A percentile compares a stretch with the other conserved stretches of the same genome.
These are phyloP conservation scores for Callipepla squamata DNA, from an alignment of 2,113 vertebrate species.

Conservation along the genomic window DNA sequence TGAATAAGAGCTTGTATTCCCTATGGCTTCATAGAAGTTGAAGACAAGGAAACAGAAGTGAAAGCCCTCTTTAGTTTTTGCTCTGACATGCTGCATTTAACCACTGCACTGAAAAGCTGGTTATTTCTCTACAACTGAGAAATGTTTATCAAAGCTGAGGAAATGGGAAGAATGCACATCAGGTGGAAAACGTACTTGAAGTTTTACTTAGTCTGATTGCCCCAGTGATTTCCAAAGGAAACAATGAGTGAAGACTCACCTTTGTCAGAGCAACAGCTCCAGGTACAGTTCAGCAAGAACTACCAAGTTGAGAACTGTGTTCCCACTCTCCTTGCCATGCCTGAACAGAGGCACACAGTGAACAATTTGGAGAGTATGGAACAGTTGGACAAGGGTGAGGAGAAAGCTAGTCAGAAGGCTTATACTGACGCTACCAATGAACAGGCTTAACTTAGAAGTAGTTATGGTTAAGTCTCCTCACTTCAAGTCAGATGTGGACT, in stretches of 20 bases:
- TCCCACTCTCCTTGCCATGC: background rate
- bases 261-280: background rate
- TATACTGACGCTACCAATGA: background rate
- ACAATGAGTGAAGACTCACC: background rate
- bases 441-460: background rate
- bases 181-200: background rate
- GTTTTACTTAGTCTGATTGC: conserved; percentile 10
- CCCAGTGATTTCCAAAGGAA: conserved; percentile 1
- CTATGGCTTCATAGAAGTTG: background rate
- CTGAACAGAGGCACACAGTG: background rate
- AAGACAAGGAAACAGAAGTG: conserved; percentile 15
- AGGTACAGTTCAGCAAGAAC: background rate
- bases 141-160: background rate
- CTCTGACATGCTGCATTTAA: conserved; percentile 2
- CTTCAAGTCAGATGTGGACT: background rate
- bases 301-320: conserved; percentile 12
- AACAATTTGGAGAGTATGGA: background rate
- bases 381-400: background rate
- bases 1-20: background rate
- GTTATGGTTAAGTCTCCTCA: background rate
- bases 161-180: background rate
- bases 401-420: background rate
- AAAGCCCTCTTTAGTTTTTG: conserved; percentile 31
- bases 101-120: background rate
- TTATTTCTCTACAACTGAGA: background rate